Conservation (phyloP, 2,797 vertebrate species). For the Allobates femoralis region DNA sequence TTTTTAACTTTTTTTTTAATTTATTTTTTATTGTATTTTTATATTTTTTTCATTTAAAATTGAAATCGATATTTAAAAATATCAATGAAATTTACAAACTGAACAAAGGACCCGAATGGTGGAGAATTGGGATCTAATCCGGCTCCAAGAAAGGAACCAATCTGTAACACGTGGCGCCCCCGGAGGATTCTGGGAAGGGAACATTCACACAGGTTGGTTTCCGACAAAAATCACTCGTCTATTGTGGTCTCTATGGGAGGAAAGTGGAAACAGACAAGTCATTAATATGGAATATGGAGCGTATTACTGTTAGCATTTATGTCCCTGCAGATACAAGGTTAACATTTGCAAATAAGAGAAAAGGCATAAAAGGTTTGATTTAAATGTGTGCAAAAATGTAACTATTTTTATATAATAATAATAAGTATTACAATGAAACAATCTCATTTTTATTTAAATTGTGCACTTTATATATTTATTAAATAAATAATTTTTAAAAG, state of each 20-base stretch:
- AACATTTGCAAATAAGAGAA: not conserved
- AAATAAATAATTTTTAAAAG: too few species aligned
- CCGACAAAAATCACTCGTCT: not conserved
- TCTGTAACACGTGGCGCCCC: conserved; percentile 2
- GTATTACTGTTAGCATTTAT: not conserved
- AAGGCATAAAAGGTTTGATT: not conserved
- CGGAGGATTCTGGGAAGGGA: conserved; percentile 57
- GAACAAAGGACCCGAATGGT: not conserved
- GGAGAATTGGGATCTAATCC: not conserved
- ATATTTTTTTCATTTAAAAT: not conserved
- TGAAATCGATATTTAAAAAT: not conserved
- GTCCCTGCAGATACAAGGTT: not conserved
- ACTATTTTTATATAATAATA: too few species aligned
- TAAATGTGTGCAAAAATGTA: not conserved
- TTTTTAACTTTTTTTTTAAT: not conserved
- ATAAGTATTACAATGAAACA: too few species aligned
- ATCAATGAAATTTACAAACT: not conserved
- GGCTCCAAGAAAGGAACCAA: not conserved
- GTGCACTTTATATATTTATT: too few species aligned
- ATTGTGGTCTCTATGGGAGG: not conserved
- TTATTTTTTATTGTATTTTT: not conserved
- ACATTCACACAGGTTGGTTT: conserved; percentile 56
- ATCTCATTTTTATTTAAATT: too few species aligned
- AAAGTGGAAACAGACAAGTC: conserved; percentile 7
- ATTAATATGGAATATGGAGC: not conserved